phyloP scores from a whole-genome alignment of 2,888 invertebrate species.

The Brachylomia viminalis region DNA sequence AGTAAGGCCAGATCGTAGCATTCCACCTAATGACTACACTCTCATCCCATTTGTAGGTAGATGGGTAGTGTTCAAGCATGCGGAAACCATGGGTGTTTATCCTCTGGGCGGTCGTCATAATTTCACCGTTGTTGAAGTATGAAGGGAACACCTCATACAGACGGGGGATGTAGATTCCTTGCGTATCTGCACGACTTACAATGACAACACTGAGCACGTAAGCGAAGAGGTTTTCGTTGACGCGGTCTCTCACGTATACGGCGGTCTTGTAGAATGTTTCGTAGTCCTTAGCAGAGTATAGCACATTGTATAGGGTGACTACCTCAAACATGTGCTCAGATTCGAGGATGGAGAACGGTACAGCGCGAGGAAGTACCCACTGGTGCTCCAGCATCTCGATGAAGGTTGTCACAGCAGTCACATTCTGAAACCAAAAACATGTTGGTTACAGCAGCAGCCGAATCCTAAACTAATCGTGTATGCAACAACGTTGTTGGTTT shows the following conservation, averaged over 20 bases:
- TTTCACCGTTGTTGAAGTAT: constrained; percentile 92
- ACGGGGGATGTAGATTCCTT: constrained; percentile 92
- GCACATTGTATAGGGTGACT: constrained; percentile 91
- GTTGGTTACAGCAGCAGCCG: background rate
- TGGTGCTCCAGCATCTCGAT: constrained; percentile 87
- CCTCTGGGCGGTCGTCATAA: constrained; percentile 92
- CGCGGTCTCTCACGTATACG: constrained; percentile 92
- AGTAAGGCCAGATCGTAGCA: constrained; percentile 90
- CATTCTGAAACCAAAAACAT: constrained; percentile 81
- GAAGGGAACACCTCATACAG: constrained; percentile 94
- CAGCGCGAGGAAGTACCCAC: constrained; percentile 90
- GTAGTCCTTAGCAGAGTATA: constrained; percentile 93
- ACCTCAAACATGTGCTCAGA: constrained; percentile 91
- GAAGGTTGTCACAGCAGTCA: constrained; percentile 90
- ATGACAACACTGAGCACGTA: constrained; percentile 92
- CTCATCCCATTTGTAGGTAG: constrained; percentile 82
- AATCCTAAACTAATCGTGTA: background rate
- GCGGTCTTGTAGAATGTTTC: constrained; percentile 93
- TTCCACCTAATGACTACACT: constrained; percentile 91
- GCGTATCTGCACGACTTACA: constrained; percentile 91
- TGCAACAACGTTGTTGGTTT: background rate
- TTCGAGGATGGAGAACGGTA: constrained; percentile 91
- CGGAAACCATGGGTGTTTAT: constrained; percentile 86
- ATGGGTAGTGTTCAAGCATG: constrained; percentile 77
- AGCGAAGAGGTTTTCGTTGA: constrained; percentile 93